phyloP scores from a whole-genome alignment of 2,797 vertebrate genomes.

The Cynodonichthys magdalenae region DNA sequence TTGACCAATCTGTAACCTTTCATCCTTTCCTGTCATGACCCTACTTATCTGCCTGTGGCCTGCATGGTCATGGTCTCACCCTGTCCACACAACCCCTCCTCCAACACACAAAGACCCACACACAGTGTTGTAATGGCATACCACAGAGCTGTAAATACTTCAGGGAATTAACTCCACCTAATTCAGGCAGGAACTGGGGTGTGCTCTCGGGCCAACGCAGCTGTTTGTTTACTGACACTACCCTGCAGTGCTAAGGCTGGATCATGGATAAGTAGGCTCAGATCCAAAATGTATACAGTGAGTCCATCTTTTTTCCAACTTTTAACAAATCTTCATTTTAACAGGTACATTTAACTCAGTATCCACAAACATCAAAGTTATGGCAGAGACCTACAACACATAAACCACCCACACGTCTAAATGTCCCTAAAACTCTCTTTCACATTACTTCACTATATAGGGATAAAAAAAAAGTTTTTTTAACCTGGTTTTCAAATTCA shows the following conservation, averaged over 20 bases:
- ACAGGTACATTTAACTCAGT: neutral
- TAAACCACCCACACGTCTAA: neutral
- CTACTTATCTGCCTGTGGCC: constrained; percentile 62
- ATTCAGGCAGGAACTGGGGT: constrained; percentile 75
- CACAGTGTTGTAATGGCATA: constrained; percentile 73
- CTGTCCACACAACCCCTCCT: constrained; percentile 57
- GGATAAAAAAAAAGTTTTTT: neutral
- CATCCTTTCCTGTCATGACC: constrained; percentile 71
- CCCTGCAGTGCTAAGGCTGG: constrained; percentile 51
- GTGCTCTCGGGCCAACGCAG: constrained; percentile 72
- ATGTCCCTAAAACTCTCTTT: constrained; percentile 4
- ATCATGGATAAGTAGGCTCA: constrained; percentile 48
- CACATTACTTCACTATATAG: neutral
- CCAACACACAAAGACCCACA: constrained; percentile 37
- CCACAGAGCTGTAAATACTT: constrained; percentile 81
- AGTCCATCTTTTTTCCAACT: constrained; percentile 2
- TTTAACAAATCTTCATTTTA: constrained; percentile 27
- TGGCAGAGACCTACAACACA: neutral
- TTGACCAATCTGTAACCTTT: constrained; percentile 67
- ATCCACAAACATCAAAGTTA: constrained; percentile 9
- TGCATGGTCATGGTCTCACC: constrained; percentile 59
- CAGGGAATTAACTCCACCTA: constrained; percentile 78
- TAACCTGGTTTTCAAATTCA: constrained; percentile 90
- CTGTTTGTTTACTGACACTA: constrained; percentile 76
- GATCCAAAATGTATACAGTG: constrained; percentile 49